Percentiles rank a stretch among this genome's conserved stretches.
phyloP scores from a whole-genome alignment of 2,113 vertebrate genomes.

The Neotragus pygmaeus region DNA sequence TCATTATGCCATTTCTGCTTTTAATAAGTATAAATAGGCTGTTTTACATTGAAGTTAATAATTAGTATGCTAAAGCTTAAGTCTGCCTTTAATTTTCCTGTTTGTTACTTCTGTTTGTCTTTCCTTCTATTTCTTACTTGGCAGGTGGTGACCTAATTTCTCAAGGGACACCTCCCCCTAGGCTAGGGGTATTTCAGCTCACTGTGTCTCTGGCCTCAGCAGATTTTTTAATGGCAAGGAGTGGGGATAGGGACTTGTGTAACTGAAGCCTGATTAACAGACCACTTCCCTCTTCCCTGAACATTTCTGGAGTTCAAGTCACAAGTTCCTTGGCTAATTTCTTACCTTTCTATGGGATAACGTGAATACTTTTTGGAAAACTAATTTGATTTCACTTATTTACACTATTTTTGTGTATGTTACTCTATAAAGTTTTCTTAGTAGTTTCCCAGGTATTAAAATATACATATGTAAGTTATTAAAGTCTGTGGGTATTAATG shows the following conservation, averaged over 20 bases:
- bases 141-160: slow-evolving; percentile 59
- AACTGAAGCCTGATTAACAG: neutral
- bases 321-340: neutral
- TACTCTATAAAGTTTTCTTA: neutral
- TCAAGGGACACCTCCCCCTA: slow-evolving; percentile 13
- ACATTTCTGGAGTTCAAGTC: neutral
- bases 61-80: neutral
- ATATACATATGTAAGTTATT: neutral
- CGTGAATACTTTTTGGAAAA: neutral
- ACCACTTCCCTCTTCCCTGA: neutral
- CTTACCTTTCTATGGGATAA: neutral
- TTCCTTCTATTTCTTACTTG: neutral
- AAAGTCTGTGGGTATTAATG: neutral
- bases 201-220: slow-evolving; percentile 1
- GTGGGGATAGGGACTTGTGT: neutral
- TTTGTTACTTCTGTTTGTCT: neutral
- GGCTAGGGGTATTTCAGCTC: slow-evolving; percentile 61
- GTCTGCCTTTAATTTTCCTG: neutral
- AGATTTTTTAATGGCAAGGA: slow-evolving; percentile 34
- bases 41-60: neutral
- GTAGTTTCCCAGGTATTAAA: neutral
- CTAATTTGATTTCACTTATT: neutral
- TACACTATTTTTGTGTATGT: neutral
- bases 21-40: neutral
- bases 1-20: neutral